These are phyloP conservation scores for Rhincodon typus DNA, from an alignment of 2,797 vertebrate species.

Conservation along the genomic window DNA sequence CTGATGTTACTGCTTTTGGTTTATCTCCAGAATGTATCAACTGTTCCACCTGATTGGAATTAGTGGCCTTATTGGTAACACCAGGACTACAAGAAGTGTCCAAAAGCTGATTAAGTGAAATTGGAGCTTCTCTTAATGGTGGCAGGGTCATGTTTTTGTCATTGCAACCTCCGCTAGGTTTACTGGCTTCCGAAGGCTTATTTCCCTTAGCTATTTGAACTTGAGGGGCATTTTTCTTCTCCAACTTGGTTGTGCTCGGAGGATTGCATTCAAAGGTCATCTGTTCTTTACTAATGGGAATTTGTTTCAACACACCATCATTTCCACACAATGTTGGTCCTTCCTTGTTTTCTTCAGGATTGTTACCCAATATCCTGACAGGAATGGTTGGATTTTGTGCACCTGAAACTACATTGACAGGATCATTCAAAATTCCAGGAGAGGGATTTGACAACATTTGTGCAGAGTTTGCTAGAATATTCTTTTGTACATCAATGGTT, in stretches of 20 bases:
- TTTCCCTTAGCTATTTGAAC: constrained; percentile 51
- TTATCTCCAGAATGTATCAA: constrained; percentile 48
- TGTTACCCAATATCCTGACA: constrained; percentile 54
- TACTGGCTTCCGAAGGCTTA: constrained; percentile 46
- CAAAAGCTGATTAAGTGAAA: constrained; percentile 88
- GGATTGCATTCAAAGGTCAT: constrained; percentile 57
- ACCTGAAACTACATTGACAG: constrained; percentile 58
- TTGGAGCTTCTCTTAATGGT: constrained; percentile 76
- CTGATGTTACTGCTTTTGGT: constrained; percentile 50
- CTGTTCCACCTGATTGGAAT: constrained; percentile 58
- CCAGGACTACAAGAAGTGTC: constrained; percentile 74
- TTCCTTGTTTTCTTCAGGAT: constrained; percentile 69
- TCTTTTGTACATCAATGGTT: constrained; percentile 71
- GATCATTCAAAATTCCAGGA: constrained; percentile 59
- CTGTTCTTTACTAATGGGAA: constrained; percentile 65
- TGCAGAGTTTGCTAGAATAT: constrained; percentile 66
- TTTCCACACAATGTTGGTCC: constrained; percentile 55
- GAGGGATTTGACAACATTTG: constrained; percentile 63
- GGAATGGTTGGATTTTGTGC: constrained; percentile 57
- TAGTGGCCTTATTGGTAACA: constrained; percentile 63
- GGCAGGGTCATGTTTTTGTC: constrained; percentile 65
- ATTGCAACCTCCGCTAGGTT: constrained; percentile 54
- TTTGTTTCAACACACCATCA: constrained; percentile 60
- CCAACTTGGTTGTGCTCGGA: constrained; percentile 51
- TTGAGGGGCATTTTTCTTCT: constrained; percentile 60